phyloP scores from a whole-genome alignment of 1,140 invertebrate species.

The Papilio polyxenes region DNA sequence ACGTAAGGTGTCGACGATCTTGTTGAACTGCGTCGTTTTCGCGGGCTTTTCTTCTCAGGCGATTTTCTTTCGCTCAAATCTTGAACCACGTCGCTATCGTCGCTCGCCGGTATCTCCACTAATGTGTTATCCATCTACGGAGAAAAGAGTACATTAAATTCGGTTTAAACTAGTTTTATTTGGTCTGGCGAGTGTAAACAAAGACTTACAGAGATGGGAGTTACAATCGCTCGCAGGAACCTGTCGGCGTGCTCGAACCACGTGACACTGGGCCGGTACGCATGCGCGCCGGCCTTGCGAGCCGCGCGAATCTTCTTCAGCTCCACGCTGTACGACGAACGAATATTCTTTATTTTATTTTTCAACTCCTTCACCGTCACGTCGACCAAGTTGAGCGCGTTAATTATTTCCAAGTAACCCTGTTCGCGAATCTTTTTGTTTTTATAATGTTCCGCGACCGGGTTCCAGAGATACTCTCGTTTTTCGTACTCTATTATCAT shows the following conservation, averaged over 20 bases:
- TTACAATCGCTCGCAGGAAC: conserved; percentile 79
- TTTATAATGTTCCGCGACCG: conserved; percentile 76
- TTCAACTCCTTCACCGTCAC: conserved; percentile 78
- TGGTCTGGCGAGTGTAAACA: conserved; percentile 55
- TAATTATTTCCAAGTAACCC: conserved; percentile 77
- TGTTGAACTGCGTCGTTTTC: conserved; percentile 74
- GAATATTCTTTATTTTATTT: conserved; percentile 79
- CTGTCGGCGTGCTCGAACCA: conserved; percentile 80
- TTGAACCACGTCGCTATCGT: conserved; percentile 75
- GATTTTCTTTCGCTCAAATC: conserved; percentile 74
- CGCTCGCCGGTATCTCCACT: conserved; percentile 73
- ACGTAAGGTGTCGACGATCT: conserved; percentile 75
- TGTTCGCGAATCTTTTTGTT: conserved; percentile 78
- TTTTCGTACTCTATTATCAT: conserved; percentile 79
- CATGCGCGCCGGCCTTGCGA: conserved; percentile 76
- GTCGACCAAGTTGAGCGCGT: conserved; percentile 71
- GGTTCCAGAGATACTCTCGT: conserved; percentile 77
- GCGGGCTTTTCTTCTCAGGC: conserved; percentile 74
- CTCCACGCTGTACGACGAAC: conserved; percentile 78
- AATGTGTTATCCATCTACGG: conserved; percentile 73
- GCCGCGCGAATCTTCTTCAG: conserved; percentile 79
- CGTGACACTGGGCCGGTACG: conserved; percentile 79
- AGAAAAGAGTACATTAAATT: conserved; percentile 54
- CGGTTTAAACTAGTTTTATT: conserved; percentile 45
- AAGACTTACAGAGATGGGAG: conserved; percentile 77